phyloP scores from a whole-genome alignment of 2,888 invertebrate species.

The Aspidiotus rigidus region DNA sequence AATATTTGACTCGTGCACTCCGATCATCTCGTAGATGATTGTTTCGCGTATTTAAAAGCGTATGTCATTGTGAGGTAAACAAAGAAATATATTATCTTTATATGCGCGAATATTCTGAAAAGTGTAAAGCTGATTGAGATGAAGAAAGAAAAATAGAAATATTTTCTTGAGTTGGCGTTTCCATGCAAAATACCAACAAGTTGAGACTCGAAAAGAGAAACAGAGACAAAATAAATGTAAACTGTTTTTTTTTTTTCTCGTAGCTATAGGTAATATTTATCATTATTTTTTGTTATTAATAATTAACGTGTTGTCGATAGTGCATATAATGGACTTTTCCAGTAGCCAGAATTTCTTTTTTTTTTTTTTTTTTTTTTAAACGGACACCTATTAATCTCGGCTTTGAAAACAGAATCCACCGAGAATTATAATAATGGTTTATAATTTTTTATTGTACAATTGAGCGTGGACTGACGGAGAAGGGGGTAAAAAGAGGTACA shows the following conservation, averaged over 20 bases:
- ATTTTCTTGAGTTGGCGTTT: too few relatives aligned
- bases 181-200: too few relatives aligned
- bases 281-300: neutral
- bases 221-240: neutral
- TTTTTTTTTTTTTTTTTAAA: neutral
- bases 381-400: neutral
- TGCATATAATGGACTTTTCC: neutral
- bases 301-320: neutral
- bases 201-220: neutral
- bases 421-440: constrained; percentile 2
- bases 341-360: neutral
- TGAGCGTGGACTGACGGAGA: too few relatives aligned
- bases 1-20: too few relatives aligned
- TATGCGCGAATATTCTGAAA: too few relatives aligned
- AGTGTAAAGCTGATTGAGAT: too few relatives aligned
- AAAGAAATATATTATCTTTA: too few relatives aligned
- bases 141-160: too few relatives aligned
- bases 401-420: neutral
- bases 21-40: too few relatives aligned
- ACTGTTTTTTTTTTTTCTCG: neutral
- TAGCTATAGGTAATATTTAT: neutral
- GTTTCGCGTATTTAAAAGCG: too few relatives aligned
- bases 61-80: too few relatives aligned
- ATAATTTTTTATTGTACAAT: neutral
- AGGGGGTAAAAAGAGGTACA: neutral